Evolutionary conservation across 1,140 invertebrate genomes (phyloP), one percentile per base, ranked within the genome.

Genomic region (Laupala kohalensis): DNA sequence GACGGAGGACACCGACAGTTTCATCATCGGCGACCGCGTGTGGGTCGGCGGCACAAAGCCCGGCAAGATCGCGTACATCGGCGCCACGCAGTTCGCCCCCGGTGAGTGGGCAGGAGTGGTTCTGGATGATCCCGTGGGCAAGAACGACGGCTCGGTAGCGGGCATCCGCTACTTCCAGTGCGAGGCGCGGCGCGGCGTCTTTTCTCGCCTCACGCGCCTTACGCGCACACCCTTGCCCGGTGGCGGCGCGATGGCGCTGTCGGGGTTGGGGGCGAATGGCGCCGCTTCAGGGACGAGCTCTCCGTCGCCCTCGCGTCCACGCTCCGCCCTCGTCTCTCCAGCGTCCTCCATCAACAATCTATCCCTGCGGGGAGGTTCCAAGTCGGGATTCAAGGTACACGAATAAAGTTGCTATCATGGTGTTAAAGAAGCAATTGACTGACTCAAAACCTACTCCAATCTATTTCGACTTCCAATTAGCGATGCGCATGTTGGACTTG

Each of bases 41-140:
- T 98, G 92, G 91, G 95, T 99, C 29, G 94, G 94, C 77, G 96
- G 96, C 53, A 90, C 88, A n/a, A 97, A 97, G 79, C 90, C 94
- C 5, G 97, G 96, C 28, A 87, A 89, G 76, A 97, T 99, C 75
- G 95, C 96, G 27, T 99, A 93, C 80, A 95, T 99, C 73, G 97
- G 97, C n/a, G 96, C 98, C 79, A 97, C 96, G 37, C 89, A 95
- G 78, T 99, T 99, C 81, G 96, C 93, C 25, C 88, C 92, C 30
- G 96, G 96, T 75, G 93, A 96, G 72, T 99, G 96, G 96, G 96
- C 95, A 76, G 97, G 97, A 62, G 90, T 99, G 70, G 95, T 96
- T 37, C 86, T 99, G 71, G 96, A 99, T 80, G 91, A 95, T 74
- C 87, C 95, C 28, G 92, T 93, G 77, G 92, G 92, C 64, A 98